Base-by-base conservation (phyloP, 2,888 invertebrate species). In the Belgica antarctica region DNA sequence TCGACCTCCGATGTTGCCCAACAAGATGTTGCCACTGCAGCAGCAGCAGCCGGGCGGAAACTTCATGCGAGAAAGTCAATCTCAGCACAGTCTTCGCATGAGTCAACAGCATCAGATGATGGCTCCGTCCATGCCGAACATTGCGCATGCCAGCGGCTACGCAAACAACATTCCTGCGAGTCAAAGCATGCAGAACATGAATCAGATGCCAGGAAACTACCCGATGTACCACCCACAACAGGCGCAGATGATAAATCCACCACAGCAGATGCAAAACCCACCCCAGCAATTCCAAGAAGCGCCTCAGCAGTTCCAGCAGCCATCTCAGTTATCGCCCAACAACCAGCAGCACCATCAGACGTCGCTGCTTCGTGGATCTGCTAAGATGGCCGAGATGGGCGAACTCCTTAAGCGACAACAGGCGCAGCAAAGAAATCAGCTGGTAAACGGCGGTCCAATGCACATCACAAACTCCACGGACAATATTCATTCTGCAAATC, bases 341-440 rank as follows among this genome's bases (percentile, higher is more conserved):
- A 12, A 25, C 7, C 74, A 68, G 70, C 72, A 61, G 62, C 73
- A 72, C 75, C 74, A 65, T 2, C 70, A 70, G 27, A 41, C 71
- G 15, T 71, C 71, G 4, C 41, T 71, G 0, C 34, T 78, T 0
- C 79, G 76, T 25, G 83, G 86, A 1, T 81, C 84, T 52, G 88
- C 88, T 0, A 88, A 90, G 77, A 81, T 90, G 71, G 86, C 87
- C 2, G 92, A 92, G 79, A 90, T 92, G 89, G 87, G 89, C 1
- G 90, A 93, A 75, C 90, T 92, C 77, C 87, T 90, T 8, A 79
- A 88, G 71, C 78, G 88, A 17, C 84, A 84, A 73, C 83, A 82
- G 72, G 79, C 82, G 41, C 79, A 79, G 68, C 79, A 79, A 36
- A 74, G 73, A 73, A 5, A 31, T 5, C 75, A 74, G 73, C 74